Conservation (phyloP, 2,888 invertebrate species). For the Eupsilia transversa region DNA sequence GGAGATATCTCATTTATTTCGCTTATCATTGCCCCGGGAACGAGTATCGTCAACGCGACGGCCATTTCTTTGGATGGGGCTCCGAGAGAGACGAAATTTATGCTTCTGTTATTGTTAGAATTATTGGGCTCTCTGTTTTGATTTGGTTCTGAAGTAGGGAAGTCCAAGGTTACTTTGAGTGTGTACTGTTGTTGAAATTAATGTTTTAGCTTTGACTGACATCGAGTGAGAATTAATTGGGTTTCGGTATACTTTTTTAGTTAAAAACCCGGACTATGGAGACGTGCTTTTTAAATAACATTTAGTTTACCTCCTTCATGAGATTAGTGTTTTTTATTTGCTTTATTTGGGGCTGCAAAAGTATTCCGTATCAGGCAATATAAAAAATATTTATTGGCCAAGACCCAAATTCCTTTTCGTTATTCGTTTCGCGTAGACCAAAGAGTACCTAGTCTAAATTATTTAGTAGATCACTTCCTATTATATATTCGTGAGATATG, state of each 20-base stretch:
- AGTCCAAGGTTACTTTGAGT: neutral
- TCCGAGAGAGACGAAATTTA: conserved; percentile 53
- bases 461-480: conserved; percentile 35
- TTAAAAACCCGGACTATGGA: neutral
- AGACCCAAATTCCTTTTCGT: conserved; percentile 9
- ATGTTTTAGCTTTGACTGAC: neutral
- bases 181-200: neutral
- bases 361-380: neutral
- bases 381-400: conserved; percentile 11
- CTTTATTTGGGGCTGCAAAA: neutral
- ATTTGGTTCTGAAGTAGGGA: conserved; percentile 22
- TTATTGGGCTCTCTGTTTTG: conserved; percentile 18
- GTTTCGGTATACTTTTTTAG: neutral
- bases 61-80: conserved; percentile 76
- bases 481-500: conserved; percentile 44
- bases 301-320: neutral
- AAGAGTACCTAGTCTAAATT: conserved; percentile 21
- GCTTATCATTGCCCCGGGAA: conserved; percentile 82
- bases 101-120: conserved; percentile 42
- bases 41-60: conserved; percentile 80
- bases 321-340: neutral
- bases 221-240: neutral
- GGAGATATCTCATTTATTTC: conserved; percentile 84
- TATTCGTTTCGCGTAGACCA: conserved; percentile 4
- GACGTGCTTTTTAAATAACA: neutral